These are phyloP conservation scores for Penaeus chinensis DNA, from an alignment of 1,140 invertebrate species.

Conservation along the genomic window DNA sequence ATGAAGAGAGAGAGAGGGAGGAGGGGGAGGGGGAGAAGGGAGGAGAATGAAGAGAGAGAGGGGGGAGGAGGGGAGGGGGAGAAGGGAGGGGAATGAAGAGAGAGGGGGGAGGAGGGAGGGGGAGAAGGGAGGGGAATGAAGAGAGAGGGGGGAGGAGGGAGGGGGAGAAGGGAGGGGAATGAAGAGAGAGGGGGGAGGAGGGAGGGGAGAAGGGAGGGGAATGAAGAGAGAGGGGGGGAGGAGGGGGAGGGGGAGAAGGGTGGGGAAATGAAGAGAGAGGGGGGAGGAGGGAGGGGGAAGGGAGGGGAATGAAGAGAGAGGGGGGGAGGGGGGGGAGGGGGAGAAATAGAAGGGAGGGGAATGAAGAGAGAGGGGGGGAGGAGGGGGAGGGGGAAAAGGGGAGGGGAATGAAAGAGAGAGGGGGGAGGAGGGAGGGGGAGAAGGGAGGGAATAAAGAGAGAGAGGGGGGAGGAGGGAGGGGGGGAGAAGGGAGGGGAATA, in stretches of 20 bases:
- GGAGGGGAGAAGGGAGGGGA: background rate
- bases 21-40: constrained; percentile 50
- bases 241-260: too few species aligned
- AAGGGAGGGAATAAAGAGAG: background rate
- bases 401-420: background rate
- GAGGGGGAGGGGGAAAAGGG: too few species aligned
- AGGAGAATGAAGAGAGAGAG: constrained; percentile 33
- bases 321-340: background rate
- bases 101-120: background rate
- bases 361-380: background rate
- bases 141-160: background rate
- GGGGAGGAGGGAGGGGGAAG: background rate
- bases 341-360: too few species aligned
- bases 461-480: background rate
- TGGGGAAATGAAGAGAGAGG: too few species aligned
- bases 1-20: background rate
- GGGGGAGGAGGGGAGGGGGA: background rate
- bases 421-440: background rate
- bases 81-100: background rate
- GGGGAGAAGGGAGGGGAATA: background rate
- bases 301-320: background rate
- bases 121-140: background rate
- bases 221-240: background rate
- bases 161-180: background rate
- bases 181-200: background rate